Evolutionary conservation across 30 jellyfish, hydroid and myxozoan genomes (phyloP).

Genomic region (Chrysaora quinquecirrha): DNA sequence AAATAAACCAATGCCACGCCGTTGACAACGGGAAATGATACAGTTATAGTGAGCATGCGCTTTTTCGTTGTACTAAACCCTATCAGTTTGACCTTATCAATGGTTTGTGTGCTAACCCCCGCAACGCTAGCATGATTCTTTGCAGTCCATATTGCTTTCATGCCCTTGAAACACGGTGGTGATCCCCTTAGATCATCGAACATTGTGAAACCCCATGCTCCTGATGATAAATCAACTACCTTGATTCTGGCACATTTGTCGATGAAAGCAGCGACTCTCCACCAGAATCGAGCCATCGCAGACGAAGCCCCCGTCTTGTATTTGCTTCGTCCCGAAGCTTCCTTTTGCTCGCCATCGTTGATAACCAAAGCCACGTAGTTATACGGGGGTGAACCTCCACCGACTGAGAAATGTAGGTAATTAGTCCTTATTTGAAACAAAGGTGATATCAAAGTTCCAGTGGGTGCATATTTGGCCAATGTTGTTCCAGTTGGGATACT

Average conservation of each 20-base stretch:
- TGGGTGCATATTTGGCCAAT: neutral
- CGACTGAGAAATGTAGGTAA: slow-evolving; percentile 32
- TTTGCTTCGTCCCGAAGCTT: slow-evolving; percentile 22
- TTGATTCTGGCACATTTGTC: slow-evolving; percentile 34
- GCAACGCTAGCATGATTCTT: slow-evolving; percentile 20
- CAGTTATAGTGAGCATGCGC: slow-evolving; percentile 20
- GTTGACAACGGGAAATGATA: slow-evolving; percentile 20
- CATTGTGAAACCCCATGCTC: slow-evolving; percentile 24
- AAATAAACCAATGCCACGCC: slow-evolving; percentile 29
- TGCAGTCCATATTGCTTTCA: neutral
- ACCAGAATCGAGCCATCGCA: slow-evolving; percentile 28
- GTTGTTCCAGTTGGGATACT: too few species aligned
- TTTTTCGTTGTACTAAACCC: slow-evolving; percentile 38
- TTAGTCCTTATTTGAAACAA: slow-evolving; percentile 38
- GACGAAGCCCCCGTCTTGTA: neutral
- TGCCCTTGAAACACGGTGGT: slow-evolving; percentile 52
- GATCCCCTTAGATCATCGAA: too few species aligned
- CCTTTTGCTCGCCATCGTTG: slow-evolving; percentile 23
- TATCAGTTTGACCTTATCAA: neutral
- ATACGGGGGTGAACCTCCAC: slow-evolving; percentile 45
- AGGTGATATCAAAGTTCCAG: slow-evolving; percentile 62
- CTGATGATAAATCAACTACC: slow-evolving; percentile 14
- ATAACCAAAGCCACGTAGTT: slow-evolving; percentile 21
- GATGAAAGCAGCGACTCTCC: slow-evolving; percentile 46
- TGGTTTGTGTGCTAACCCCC: slow-evolving; percentile 4